Base-by-base conservation (phyloP, 2,888 invertebrate species). In the Eristalinus aeneus region DNA sequence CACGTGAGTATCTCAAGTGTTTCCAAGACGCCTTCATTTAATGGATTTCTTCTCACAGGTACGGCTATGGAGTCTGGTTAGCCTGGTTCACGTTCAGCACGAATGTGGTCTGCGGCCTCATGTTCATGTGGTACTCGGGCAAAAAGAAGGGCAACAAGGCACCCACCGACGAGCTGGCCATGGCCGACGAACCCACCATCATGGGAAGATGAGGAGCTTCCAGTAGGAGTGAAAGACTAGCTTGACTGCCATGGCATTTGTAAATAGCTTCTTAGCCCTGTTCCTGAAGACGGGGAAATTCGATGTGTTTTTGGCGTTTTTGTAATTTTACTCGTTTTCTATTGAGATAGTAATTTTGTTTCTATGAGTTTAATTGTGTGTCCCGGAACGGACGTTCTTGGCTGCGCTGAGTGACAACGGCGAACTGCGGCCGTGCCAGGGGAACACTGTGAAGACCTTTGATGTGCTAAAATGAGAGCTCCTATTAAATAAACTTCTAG, bases 91-190 rank as follows among this genome's bases (percentile, higher is more conserved):
- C 96, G 1, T 96, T 97, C 78, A 93, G 94, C 27, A 93, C 95
- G 67, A 96, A 96, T 91, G 90, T 96, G 10, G 90, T 94, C 54
- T 94, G 96, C 11, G 96, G 96, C 0, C 93, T 95, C 10, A 94
- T 95, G 69, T 97, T 97, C 91, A 94, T 97, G 89, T 94, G 96
- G 93, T 96, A 95, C 91, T 97, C 97, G 0, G 95, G 96, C 78
- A 97, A 97, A 91, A 95, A 96, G 92, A 97, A 97, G 93, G 96
- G 97, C 0, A 95, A 95, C 88, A 96, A 96, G 89, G 97, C 97
- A 0, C 96, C 96, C 4, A 96, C 95, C n/a, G 96, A 96, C 88
- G 96, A 97, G 90, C 93, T 96, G 54, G 97, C 96, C 0, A 95
- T 96, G 95, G 97, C 96, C 5, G 97, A 97, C 89, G 97, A 97